A percentile compares a stretch with the other conserved stretches of the same genome.
These are phyloP conservation scores for Hemistola chrysoprasaria DNA, from an alignment of 2,888 invertebrate species.

Conservation along the genomic window DNA sequence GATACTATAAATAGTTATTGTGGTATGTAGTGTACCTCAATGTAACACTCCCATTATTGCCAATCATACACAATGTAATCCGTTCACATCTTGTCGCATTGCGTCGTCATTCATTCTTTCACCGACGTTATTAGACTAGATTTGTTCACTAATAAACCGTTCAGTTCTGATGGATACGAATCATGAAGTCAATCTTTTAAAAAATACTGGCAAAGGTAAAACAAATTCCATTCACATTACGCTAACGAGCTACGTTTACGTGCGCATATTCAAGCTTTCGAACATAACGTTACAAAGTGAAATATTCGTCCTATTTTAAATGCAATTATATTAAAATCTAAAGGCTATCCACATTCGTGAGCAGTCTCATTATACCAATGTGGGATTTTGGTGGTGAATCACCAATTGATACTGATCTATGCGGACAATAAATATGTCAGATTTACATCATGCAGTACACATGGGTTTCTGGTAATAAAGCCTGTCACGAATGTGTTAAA, in stretches of 20 bases:
- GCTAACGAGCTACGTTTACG: conserved; percentile 51
- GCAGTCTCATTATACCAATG: too few relatives aligned
- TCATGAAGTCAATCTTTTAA: conserved; percentile 38
- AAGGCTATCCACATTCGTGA: too few relatives aligned
- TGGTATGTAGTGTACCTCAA: conserved; percentile 10
- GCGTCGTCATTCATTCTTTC: conserved; percentile 49
- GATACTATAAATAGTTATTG: too few relatives aligned
- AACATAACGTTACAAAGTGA: conserved; percentile 56
- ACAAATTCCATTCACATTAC: conserved; percentile 42
- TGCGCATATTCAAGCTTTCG: conserved; percentile 54
- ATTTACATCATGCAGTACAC: too few relatives aligned
- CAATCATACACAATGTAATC: conserved; percentile 24
- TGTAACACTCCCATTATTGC: conserved; percentile 28
- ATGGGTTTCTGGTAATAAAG: too few relatives aligned
- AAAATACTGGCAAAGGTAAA: conserved; percentile 76
- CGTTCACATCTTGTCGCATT: conserved; percentile 23
- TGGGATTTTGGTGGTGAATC: too few relatives aligned
- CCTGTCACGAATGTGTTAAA: too few relatives aligned
- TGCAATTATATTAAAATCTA: conserved; percentile 68
- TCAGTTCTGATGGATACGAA: conserved; percentile 34
- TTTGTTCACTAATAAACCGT: conserved; percentile 44
- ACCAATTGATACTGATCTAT: too few relatives aligned
- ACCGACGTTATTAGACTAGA: conserved; percentile 67
- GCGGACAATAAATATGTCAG: too few relatives aligned
- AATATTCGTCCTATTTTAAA: conserved; percentile 69